Base-by-base conservation (phyloP, 2,797 vertebrate genomes). In the Siniperca undulata region DNA sequence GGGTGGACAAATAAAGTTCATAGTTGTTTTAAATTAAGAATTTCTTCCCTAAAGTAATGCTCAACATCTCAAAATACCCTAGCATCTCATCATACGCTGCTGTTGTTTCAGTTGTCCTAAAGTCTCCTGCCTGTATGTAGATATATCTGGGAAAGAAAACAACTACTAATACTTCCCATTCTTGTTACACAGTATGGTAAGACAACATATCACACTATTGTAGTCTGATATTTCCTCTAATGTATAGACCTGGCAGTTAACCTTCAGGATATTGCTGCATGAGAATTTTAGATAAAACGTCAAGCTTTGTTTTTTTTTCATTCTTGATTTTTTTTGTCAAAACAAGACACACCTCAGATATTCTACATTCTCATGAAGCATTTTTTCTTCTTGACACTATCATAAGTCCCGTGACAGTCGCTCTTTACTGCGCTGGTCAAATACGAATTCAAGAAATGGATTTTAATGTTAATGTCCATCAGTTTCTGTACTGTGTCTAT, bases 151-250 rank as follows among this genome's bases (percentile, higher is more conserved):
- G 71, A 70, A 83, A 36, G 14, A 80, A 82, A 80, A 74, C 72
- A 88, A 67, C 42, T 44, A 58, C 77, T 60, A 67, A 78, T 65
- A 38, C 48, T 70, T 79, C 27, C 85, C 12, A 67, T 78, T 66
- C 40, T 71, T 71, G n/a, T 42, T 14, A n/a, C 8, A 36, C 52
- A n/a, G 0, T 6, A 38, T 0, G 64, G 82, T 85, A 80, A 80
- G 62, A 73, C 38, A 80, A 46, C 55, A 50, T 48, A 78, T 78
- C 69, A 5, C 19, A 22, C 60, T 73, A 55, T 72, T 81, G 70
- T 85, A 52, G 64, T 73, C 2, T 14, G 22, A 64, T 13, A 74
- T 82, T 85, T 84, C 70, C 78, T 75, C 4, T 10, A 0, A 34
- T 67, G 27, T 69, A n/a, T 65, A 20, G 22, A 70, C 13, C 9